These are phyloP conservation scores for Oncorhynchus keta DNA, from an alignment of 2,113 vertebrate species.

Conservation along the genomic window DNA sequence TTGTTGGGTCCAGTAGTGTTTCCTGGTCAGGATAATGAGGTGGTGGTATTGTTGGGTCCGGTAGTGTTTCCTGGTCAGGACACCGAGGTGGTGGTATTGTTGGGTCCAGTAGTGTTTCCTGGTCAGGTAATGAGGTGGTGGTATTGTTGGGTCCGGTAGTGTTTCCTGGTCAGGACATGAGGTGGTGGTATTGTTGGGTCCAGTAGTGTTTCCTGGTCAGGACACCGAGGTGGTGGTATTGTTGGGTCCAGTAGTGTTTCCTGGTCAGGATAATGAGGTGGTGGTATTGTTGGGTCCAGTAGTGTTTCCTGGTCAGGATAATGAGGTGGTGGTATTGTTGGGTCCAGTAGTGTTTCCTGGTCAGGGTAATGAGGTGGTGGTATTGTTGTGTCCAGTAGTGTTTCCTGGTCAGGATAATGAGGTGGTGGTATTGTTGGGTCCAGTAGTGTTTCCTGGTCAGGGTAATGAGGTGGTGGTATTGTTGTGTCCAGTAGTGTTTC, in stretches of 20 bases:
- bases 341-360: constrained; percentile 67
- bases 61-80: constrained; percentile 74
- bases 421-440: constrained; percentile 55
- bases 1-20: constrained; percentile 35
- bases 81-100: constrained; percentile 65
- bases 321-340: constrained; percentile 61
- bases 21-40: constrained; percentile 77
- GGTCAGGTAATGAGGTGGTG: constrained; percentile 71
- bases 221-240: constrained; percentile 68
- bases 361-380: constrained; percentile 76
- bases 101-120: constrained; percentile 65
- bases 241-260: constrained; percentile 50
- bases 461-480: constrained; percentile 69
- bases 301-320: constrained; percentile 73
- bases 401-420: constrained; percentile 74
- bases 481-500: constrained; percentile 49
- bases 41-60: constrained; percentile 44
- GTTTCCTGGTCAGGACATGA: constrained; percentile 74
- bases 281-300: constrained; percentile 18
- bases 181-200: constrained; percentile 55
- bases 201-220: constrained; percentile 73
- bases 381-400: constrained; percentile 31
- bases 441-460: constrained; percentile 70
- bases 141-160: constrained; percentile 30
- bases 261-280: constrained; percentile 78